These are phyloP conservation scores for Rhingia rostrata DNA, from an alignment of 2,888 invertebrate species.

Conservation along the genomic window DNA sequence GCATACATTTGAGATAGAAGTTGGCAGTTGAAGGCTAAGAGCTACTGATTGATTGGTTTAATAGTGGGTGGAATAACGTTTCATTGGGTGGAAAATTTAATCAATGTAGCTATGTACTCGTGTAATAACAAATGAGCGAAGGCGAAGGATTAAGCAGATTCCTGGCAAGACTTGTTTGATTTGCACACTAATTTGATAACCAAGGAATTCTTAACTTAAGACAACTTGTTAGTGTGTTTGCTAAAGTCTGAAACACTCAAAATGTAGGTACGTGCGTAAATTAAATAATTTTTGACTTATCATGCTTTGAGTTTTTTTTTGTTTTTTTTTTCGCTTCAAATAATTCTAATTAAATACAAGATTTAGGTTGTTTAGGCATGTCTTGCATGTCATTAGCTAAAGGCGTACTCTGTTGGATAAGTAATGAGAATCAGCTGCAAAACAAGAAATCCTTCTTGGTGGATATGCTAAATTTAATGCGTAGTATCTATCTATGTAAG, in stretches of 20 bases:
- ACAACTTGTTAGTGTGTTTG: neutral
- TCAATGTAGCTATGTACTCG: constrained; percentile 2
- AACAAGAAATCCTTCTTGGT: no score
- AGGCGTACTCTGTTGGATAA: no score
- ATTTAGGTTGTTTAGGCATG: neutral
- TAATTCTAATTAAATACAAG: neutral
- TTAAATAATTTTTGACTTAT: constrained; percentile 8
- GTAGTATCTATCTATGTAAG: no score
- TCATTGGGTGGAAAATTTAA: constrained; percentile 25
- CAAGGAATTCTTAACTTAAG: neutral
- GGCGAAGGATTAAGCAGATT: constrained; percentile 1
- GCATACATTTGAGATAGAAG: neutral
- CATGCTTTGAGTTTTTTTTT: neutral
- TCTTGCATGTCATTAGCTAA: neutral
- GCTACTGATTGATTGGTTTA: constrained; percentile 14
- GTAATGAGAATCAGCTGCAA: no score
- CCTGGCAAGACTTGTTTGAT: neutral
- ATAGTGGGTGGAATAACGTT: neutral
- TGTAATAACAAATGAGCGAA: neutral
- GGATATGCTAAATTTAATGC: no score
- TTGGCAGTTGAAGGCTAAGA: neutral
- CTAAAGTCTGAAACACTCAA: constrained; percentile 2
- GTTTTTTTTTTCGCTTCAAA: neutral
- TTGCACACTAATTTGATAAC: neutral
- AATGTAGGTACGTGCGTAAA: constrained; percentile 13